A percentile compares a stretch with the other conserved stretches of the same genome.
Conservation (phyloP, 2,797 vertebrate species). For the Cynodonichthys magdalenae region DNA sequence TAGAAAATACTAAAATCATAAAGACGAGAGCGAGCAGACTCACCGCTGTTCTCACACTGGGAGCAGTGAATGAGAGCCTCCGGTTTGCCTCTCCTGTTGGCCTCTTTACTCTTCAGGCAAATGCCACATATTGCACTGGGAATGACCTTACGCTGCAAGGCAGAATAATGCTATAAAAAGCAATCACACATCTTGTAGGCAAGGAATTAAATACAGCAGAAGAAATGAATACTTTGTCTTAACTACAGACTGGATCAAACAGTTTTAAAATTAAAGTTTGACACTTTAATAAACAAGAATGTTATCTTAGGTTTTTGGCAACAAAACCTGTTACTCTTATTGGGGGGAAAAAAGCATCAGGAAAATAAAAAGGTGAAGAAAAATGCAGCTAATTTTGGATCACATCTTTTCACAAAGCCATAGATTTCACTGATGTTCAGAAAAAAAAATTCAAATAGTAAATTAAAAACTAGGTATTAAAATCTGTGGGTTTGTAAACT, state of each 20-base stretch:
- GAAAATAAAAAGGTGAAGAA: too few species aligned
- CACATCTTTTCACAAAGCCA: too few species aligned
- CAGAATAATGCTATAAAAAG: constrained; percentile 98
- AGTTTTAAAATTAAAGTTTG: not conserved
- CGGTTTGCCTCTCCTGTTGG: constrained; percentile 95
- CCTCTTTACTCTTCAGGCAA: constrained; percentile 99
- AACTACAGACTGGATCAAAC: not conserved
- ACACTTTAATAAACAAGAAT: not conserved
- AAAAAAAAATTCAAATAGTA: not conserved
- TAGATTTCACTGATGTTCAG: not conserved
- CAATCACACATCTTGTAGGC: constrained; percentile 54
- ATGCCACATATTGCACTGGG: constrained; percentile 99
- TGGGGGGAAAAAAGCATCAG: too few species aligned
- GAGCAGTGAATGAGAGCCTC: constrained; percentile 99
- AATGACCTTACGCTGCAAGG: constrained; percentile 99
- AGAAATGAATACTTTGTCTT: constrained; percentile 10
- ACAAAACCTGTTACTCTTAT: too few species aligned
- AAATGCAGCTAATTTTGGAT: too few species aligned
- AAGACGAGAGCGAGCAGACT: constrained; percentile 74
- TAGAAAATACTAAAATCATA: not conserved
- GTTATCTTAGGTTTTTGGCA: too few species aligned
- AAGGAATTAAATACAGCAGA: constrained; percentile 48
- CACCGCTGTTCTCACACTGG: constrained; percentile 98
- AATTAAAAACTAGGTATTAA: not conserved
- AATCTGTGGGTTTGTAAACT: too few species aligned